Conservation (phyloP, 2,797 vertebrate species). For the Centropyge bicolor region DNA sequence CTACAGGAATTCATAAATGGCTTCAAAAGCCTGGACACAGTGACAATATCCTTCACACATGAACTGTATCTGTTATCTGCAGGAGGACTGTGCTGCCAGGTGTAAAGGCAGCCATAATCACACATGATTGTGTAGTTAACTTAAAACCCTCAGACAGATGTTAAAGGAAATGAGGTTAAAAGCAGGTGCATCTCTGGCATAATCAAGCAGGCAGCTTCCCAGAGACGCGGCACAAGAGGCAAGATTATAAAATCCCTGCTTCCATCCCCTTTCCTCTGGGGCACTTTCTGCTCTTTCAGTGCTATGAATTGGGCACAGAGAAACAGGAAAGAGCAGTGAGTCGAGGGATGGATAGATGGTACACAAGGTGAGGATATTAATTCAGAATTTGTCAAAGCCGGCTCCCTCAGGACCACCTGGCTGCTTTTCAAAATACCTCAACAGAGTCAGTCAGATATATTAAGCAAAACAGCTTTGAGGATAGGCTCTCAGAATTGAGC, state of each 20-base stretch:
- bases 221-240: slow-evolving; percentile 44
- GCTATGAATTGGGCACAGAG: slow-evolving; percentile 37
- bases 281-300: slow-evolving; percentile 36
- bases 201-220: slow-evolving; percentile 63
- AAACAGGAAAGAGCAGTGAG: slow-evolving; percentile 19
- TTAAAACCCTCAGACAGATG: slow-evolving; percentile 68
- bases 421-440: slow-evolving; percentile 43
- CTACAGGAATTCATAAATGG: slow-evolving; percentile 38
- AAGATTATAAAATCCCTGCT: slow-evolving; percentile 51
- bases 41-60: slow-evolving; percentile 32
- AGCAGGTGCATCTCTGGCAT: slow-evolving; percentile 68
- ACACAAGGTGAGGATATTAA: slow-evolving; percentile 64
- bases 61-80: slow-evolving; percentile 38
- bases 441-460: slow-evolving; percentile 31
- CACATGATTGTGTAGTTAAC: slow-evolving; percentile 71
- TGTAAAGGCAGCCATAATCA: slow-evolving; percentile 51
- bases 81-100: slow-evolving; percentile 11
- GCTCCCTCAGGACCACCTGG: slow-evolving; percentile 56
- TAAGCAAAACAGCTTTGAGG: slow-evolving; percentile 51
- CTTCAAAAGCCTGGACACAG: slow-evolving; percentile 27
- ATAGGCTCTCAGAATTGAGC: slow-evolving; percentile 13
- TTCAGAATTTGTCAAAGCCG: slow-evolving; percentile 62
- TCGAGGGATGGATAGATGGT: slow-evolving; percentile 51
- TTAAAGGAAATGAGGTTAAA: slow-evolving; percentile 71
- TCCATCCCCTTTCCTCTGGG: slow-evolving; percentile 47